Evolutionary conservation across 2,113 vertebrate genomes (phyloP), one percentile per base, ranked within the genome.

Genomic region (Siniperca knerii): DNA sequence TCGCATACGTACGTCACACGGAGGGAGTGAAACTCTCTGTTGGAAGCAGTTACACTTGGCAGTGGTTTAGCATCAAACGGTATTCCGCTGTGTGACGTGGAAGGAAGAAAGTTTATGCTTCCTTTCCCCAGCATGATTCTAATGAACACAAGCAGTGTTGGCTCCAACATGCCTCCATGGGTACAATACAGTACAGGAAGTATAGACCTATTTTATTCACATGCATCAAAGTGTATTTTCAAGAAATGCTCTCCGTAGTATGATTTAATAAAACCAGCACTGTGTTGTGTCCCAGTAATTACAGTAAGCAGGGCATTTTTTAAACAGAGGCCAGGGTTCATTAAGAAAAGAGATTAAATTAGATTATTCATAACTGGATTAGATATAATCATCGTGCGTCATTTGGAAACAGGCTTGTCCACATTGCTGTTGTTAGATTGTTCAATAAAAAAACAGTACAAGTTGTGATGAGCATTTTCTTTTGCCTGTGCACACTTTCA

Each of bases 281-380:
- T 64, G 52, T 61, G 50, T 60, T 70, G 77, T 66, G 48, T 70
- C 58, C 50, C 23, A 71, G 58, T 83, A 75, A 82, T 86, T 77
- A 81, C 25, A 76, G 15, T 40, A 29, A 33, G 67, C 54, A 69
- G 11, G 57, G 20, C 25, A n/a, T 75, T 66, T 77, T 66, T 42
- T 23, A 54, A 48, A 76, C 7, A 15, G 1, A 37, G 25, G 48
- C 37, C n/a, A 70, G 57, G 16, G 68, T 81, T 74, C 46, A 71
- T 79, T 87, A 50, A 15, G 21, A 29, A 64, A 25, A 44, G n/a
- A 76, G n/a, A 76, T 40, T 66, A 29, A 79, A 82, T 85, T 80
- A 42, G 58, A 85, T 85, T 64, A 62, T 50, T 74, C 58, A 57
- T 44, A 55, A 72, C 55, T 52, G 77, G 37, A 71, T 80, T 79